A percentile compares a stretch with the other conserved stretches of the same genome.
These are phyloP conservation scores for Cheilosia impressa DNA, from an alignment of 2,888 invertebrate species.

Conservation along the genomic window DNA sequence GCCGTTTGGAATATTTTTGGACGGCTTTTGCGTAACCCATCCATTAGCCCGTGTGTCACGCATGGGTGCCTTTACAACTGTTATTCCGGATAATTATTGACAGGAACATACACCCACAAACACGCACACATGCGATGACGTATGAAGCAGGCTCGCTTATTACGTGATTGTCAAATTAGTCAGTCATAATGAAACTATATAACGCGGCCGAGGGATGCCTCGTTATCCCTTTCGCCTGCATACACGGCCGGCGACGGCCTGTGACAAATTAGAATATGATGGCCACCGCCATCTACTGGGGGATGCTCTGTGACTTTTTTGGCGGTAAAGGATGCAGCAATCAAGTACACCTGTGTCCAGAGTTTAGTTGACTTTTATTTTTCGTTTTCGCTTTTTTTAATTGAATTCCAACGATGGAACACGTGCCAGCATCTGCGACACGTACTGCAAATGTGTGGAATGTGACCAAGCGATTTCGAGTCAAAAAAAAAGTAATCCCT, in stretches of 20 bases:
- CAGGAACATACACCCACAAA: neutral
- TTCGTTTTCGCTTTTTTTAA: conserved; percentile 78
- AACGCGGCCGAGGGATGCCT: conserved; percentile 8
- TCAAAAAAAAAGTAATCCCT: conserved; percentile 6
- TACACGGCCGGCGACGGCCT: neutral
- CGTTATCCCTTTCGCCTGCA: conserved; percentile 50
- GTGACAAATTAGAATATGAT: conserved; percentile 71
- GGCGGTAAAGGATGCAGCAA: conserved; percentile 72
- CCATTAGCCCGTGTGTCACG: conserved; percentile 25
- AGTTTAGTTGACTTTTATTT: conserved; percentile 54
- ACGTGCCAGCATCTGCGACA: conserved; percentile 73
- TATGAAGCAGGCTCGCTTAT: conserved; percentile 11
- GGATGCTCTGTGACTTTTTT: conserved; percentile 6
- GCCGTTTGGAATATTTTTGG: conserved; percentile 5
- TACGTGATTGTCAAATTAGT: conserved; percentile 70
- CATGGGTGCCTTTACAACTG: conserved; percentile 47
- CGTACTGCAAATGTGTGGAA: conserved; percentile 73
- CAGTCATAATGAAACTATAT: conserved; percentile 30
- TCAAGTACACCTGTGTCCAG: conserved; percentile 68
- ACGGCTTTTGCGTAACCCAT: conserved; percentile 6
- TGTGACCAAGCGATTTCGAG: conserved; percentile 65
- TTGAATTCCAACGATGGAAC: conserved; percentile 79
- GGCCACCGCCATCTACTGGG: conserved; percentile 22
- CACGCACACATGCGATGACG: conserved; percentile 21
- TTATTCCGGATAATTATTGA: conserved; percentile 55